Conservation (phyloP, 2,888 invertebrate genomes). For the Cynaeus angustus region DNA sequence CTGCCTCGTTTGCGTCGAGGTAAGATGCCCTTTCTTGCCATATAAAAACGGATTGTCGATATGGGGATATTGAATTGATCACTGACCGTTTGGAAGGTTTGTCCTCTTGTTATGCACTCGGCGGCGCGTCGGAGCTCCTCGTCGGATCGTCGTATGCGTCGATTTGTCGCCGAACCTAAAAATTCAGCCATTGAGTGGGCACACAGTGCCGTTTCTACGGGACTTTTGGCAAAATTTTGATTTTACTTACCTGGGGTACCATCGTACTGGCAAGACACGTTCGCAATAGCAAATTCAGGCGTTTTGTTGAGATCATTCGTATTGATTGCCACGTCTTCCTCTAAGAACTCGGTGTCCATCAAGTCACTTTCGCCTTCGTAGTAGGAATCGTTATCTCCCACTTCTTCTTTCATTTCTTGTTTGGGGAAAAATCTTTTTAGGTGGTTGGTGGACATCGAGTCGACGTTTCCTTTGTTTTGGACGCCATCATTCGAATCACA, state of each 20-base stretch:
- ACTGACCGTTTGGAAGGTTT: conserved; percentile 90
- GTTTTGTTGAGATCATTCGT: conserved; percentile 60
- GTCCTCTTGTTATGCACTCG: conserved; percentile 89
- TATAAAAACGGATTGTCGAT: conserved; percentile 90
- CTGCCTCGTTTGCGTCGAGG: conserved; percentile 86
- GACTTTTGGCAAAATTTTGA: no score
- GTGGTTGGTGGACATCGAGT: conserved; percentile 1
- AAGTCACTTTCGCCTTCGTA: conserved; percentile 69
- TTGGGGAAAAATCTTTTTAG: conserved; percentile 37
- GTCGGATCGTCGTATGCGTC: conserved; percentile 83
- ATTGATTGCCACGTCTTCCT: conserved; percentile 66
- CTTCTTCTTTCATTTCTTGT: conserved; percentile 63
- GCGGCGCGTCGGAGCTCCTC: conserved; percentile 86
- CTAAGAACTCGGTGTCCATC: conserved; percentile 70
- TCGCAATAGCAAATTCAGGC: conserved; percentile 75
- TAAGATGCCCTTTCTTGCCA: conserved; percentile 89
- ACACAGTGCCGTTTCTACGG: no score
- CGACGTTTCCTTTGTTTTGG: conserved; percentile 63
- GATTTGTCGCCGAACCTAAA: conserved; percentile 64
- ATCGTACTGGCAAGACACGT: conserved; percentile 80
- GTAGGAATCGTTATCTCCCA: conserved; percentile 66
- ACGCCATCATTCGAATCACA: conserved; percentile 69
- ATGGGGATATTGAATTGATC: conserved; percentile 92
- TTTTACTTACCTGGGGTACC: conserved; percentile 67
- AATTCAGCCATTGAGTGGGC: no score